Percentiles rank a stretch among this genome's conserved stretches.
Conservation (phyloP, 2,797 vertebrate genomes). For the Philypnodon macrostomus region DNA sequence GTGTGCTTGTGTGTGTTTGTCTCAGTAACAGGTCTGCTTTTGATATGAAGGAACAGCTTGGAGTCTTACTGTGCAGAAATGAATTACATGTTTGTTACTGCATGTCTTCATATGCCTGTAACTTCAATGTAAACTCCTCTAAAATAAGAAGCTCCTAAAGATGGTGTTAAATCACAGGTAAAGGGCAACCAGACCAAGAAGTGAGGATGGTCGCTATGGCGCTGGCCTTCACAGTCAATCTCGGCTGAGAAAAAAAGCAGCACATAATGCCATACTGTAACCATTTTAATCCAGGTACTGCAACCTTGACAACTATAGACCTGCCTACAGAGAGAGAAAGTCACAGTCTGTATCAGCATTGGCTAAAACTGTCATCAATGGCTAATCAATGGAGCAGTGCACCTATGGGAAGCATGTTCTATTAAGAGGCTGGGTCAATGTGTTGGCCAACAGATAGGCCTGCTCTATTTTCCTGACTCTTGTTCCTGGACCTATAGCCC, state of each 20-base stretch:
- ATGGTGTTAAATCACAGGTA: slow-evolving; percentile 53
- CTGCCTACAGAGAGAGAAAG: slow-evolving; percentile 40
- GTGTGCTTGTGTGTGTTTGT: slow-evolving; percentile 5
- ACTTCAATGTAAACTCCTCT: slow-evolving; percentile 35
- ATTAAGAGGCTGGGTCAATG: slow-evolving; percentile 66
- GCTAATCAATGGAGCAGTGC: slow-evolving; percentile 63
- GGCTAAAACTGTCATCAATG: slow-evolving; percentile 61
- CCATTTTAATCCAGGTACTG: slow-evolving; percentile 32
- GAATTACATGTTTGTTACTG: neutral
- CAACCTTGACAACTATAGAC: slow-evolving; percentile 40
- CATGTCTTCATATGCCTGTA: slow-evolving; percentile 9
- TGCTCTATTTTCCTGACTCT: slow-evolving; percentile 57
- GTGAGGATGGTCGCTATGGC: slow-evolving; percentile 57
- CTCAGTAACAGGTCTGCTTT: slow-evolving; percentile 9
- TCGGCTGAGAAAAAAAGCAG: slow-evolving; percentile 16
- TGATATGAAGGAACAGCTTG: slow-evolving; percentile 6
- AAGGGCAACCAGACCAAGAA: slow-evolving; percentile 52
- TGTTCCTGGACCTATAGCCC: slow-evolving; percentile 42
- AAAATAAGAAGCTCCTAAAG: slow-evolving; percentile 59
- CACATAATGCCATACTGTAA: slow-evolving; percentile 30
- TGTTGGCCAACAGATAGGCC: slow-evolving; percentile 64
- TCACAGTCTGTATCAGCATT: slow-evolving; percentile 59
- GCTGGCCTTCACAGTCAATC: slow-evolving; percentile 40
- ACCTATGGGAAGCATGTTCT: slow-evolving; percentile 64
- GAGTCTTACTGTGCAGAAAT: slow-evolving; percentile 5